phyloP scores from a whole-genome alignment of 1,140 invertebrate genomes.

The Harpegnathos saltator region DNA sequence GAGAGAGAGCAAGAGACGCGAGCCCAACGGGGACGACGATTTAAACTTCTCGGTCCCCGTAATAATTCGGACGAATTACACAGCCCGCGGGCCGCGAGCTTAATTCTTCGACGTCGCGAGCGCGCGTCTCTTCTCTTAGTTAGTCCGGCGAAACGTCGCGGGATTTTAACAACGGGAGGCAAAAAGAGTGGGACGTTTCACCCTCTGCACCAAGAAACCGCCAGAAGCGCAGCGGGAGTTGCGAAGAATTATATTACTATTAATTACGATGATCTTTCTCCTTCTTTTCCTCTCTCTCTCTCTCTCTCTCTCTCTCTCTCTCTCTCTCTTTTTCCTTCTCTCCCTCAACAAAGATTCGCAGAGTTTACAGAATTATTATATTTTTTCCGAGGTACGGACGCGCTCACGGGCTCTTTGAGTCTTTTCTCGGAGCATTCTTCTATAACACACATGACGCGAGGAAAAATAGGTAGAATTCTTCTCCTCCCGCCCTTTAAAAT shows the following conservation, averaged over 20 bases:
- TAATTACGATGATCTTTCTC: no score
- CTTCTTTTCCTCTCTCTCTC: no score
- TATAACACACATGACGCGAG: no score
- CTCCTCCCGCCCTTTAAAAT: background rate
- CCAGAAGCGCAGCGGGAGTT: background rate
- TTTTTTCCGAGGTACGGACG: no score
- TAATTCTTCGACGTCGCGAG: slow-evolving; percentile 43
- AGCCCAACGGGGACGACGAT: slow-evolving; percentile 70
- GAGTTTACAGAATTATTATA: no score
- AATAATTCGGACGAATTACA: slow-evolving; percentile 79
- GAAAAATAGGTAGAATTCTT: background rate
- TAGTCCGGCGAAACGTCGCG: slow-evolving; percentile 32
- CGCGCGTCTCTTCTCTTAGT: background rate
- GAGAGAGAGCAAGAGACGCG: background rate
- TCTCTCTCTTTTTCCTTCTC: no score
- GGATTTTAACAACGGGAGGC: slow-evolving; percentile 65
- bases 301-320: no score
- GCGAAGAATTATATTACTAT: slow-evolving; percentile 13
- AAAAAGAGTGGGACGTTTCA: no score
- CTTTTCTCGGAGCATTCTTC: no score
- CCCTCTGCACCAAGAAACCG: slow-evolving; percentile 1
- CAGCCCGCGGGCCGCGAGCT: slow-evolving; percentile 69
- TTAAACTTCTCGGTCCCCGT: slow-evolving; percentile 80
- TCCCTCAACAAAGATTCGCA: no score
- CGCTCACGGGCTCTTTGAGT: no score